These are phyloP conservation scores for Mareca strepera DNA, from an alignment of 2,797 vertebrate genomes.

Conservation along the genomic window DNA sequence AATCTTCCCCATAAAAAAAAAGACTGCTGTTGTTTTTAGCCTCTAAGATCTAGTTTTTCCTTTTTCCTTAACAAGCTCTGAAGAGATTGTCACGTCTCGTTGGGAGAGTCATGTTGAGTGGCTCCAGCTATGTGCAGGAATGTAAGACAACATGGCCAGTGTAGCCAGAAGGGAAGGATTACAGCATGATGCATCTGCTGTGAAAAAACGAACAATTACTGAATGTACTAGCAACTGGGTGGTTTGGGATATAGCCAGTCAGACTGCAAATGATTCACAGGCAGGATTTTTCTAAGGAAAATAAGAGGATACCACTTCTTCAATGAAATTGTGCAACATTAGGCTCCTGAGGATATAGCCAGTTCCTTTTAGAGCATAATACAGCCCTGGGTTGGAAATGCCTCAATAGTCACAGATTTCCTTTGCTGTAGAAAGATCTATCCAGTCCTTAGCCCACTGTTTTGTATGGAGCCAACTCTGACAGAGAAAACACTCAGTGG, in stretches of 20 bases:
- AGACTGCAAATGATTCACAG: constrained; percentile 59
- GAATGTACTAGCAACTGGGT: constrained; percentile 53
- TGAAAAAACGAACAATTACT: constrained; percentile 65
- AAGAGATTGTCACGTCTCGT: constrained; percentile 14
- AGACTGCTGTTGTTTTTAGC: neutral
- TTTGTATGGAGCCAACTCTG: neutral
- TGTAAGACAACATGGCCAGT: constrained; percentile 31
- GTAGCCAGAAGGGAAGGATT: constrained; percentile 58
- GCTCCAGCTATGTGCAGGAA: constrained; percentile 54
- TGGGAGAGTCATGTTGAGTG: constrained; percentile 14
- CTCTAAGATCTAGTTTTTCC: neutral
- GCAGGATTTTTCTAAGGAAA: constrained; percentile 59
- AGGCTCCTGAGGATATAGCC: constrained; percentile 33
- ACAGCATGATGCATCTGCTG: constrained; percentile 59
- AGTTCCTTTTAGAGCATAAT: constrained; percentile 22
- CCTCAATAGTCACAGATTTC: neutral
- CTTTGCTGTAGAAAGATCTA: neutral
- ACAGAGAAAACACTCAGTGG: neutral
- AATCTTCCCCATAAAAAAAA: neutral
- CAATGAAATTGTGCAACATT: constrained; percentile 59
- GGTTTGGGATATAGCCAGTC: constrained; percentile 57
- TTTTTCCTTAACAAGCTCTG: constrained; percentile 42
- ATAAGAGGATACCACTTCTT: constrained; percentile 50
- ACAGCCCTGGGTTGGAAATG: neutral
- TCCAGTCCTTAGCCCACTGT: constrained; percentile 21